A percentile compares a stretch with the other conserved stretches of the same genome.
phyloP scores from a whole-genome alignment of 2,797 vertebrate genomes.

The Graptemys geographica region DNA sequence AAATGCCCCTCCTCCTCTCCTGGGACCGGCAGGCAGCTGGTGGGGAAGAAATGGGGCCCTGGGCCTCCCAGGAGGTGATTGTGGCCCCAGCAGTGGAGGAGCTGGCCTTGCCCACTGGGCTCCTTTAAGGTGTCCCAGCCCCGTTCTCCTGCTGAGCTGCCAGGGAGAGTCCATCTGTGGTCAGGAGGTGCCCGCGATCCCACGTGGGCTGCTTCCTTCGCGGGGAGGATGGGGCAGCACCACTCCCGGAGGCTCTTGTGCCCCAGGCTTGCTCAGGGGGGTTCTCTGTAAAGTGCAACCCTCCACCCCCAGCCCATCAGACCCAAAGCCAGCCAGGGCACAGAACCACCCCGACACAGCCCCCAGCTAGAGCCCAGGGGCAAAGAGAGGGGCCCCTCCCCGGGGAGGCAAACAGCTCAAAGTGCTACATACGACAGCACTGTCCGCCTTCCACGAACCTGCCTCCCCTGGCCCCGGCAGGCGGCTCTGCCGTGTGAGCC shows the following conservation, averaged over 20 bases:
- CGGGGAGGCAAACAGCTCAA: background rate
- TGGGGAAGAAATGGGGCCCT: background rate
- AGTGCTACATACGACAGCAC: background rate
- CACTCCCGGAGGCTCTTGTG: fast-evolving
- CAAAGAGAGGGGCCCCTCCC: background rate
- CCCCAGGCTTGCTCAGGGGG: background rate
- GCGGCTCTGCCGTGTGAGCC: background rate
- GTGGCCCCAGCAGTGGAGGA: background rate
- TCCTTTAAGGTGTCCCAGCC: background rate
- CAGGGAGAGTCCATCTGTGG: background rate
- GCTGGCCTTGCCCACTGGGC: background rate
- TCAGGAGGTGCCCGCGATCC: fast-evolving
- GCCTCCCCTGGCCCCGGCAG: background rate
- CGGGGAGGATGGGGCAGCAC: background rate
- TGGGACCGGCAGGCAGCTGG: background rate
- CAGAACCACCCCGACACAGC: background rate
- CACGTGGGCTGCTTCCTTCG: background rate
- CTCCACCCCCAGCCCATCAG: background rate
- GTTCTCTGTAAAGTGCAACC: background rate
- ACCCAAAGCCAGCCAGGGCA: background rate
- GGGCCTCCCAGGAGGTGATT: fast-evolving
- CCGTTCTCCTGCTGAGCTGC: background rate
- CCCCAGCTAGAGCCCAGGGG: background rate
- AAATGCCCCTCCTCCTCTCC: background rate
- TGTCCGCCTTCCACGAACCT: background rate